Evolutionary conservation across 2,888 invertebrate genomes (phyloP).

Genomic region (Lepidochrysops patricia): DNA sequence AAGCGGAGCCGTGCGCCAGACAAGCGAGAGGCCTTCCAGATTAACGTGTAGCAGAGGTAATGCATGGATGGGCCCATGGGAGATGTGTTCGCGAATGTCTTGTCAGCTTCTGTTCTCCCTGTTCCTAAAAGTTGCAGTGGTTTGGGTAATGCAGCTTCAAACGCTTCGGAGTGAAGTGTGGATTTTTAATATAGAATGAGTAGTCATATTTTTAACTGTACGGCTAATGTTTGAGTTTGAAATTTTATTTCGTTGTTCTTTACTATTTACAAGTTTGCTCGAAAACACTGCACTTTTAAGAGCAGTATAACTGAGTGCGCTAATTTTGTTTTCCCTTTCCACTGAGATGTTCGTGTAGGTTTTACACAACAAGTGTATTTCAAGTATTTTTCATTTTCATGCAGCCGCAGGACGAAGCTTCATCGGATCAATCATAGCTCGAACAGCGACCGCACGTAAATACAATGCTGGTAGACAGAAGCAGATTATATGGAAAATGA

Average conservation of each 20-base stretch:
- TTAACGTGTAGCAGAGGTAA: constrained; percentile 75
- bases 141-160: background rate
- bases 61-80: constrained; percentile 5
- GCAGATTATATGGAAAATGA: background rate
- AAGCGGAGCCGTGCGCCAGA: constrained; percentile 48
- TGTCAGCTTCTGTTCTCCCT: constrained; percentile 2
- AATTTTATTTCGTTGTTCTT: background rate
- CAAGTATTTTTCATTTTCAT: background rate
- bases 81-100: constrained; percentile 8
- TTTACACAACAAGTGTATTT: background rate
- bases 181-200: background rate
- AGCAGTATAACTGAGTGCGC: background rate
- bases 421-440: constrained; percentile 5
- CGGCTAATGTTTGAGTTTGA: too few species aligned
- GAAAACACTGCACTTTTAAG: background rate
- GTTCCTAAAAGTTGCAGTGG: background rate
- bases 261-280: background rate
- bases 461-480: background rate
- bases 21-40: constrained; percentile 84
- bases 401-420: constrained; percentile 11
- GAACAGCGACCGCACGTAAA: constrained; percentile 3
- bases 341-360: background rate
- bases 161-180: background rate
- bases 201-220: background rate
- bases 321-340: background rate